Percentiles rank a stretch among this genome's conserved stretches.
phyloP scores from a whole-genome alignment of 2,113 vertebrate genomes.

The Nettapus auritus region DNA sequence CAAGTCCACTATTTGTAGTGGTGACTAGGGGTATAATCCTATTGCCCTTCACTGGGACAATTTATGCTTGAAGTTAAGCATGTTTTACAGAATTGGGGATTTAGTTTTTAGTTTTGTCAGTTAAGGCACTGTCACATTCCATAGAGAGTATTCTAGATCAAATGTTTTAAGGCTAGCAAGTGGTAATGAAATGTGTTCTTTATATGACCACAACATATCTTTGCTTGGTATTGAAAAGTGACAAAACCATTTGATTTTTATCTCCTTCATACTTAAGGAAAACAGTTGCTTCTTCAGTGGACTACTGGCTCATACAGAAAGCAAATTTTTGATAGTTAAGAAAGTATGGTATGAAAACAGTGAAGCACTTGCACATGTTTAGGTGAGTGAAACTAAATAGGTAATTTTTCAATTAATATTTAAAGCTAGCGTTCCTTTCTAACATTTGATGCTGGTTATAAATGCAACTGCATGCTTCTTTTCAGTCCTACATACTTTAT shows the following conservation, averaged over 20 bases:
- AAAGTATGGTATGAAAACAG: neutral
- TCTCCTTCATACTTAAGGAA: neutral
- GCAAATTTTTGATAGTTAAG: neutral
- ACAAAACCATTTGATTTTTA: neutral
- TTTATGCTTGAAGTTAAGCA: neutral
- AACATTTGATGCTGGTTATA: constrained; percentile 38
- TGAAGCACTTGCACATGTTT: neutral
- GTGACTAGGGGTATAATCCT: neutral
- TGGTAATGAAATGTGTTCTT: neutral
- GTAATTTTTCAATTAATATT: neutral
- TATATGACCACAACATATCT: neutral
- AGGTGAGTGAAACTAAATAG: neutral
- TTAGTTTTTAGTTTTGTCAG: neutral
- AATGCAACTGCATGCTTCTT: constrained; percentile 22
- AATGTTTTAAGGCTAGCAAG: neutral
- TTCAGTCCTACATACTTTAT: constrained; percentile 10
- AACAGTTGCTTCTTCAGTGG: neutral
- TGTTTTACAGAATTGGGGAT: neutral
- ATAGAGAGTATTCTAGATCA: neutral
- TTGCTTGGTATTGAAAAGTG: neutral
- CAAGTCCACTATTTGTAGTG: neutral
- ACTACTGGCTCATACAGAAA: neutral
- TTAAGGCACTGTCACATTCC: neutral
- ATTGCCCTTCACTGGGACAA: neutral
- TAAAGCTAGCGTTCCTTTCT: constrained; percentile 10